A percentile compares a stretch with the other conserved stretches of the same genome.
Conservation (phyloP, 2,113 vertebrate genomes). For the Dicaeum eximium region DNA sequence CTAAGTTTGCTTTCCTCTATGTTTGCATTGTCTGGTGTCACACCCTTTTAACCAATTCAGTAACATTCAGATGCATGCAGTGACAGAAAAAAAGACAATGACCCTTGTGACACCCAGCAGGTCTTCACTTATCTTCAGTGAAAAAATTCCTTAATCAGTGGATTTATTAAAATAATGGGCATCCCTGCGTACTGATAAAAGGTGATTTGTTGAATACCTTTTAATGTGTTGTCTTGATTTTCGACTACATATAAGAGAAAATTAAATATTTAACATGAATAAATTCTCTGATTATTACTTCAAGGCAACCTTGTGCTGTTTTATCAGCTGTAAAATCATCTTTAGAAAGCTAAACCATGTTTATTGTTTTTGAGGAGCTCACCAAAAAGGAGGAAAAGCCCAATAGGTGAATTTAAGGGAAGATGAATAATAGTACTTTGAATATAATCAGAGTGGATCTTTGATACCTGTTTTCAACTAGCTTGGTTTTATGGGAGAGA, state of each 20-base stretch:
- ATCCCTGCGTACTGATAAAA: neutral
- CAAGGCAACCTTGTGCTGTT: neutral
- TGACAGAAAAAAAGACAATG: neutral
- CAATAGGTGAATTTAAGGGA: neutral
- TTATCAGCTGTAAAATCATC: neutral
- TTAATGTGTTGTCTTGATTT: neutral
- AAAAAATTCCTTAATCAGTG: neutral
- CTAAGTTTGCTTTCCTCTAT: neutral
- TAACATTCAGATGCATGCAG: neutral
- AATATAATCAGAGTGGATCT: neutral
- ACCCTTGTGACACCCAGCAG: neutral
- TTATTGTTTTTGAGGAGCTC: neutral
- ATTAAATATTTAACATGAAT: neutral
- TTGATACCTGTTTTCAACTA: neutral
- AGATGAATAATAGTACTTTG: neutral
- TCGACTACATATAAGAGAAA: neutral
- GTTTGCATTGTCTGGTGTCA: neutral
- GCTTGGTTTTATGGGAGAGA: neutral
- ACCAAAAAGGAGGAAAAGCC: neutral
- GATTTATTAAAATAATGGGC: neutral
- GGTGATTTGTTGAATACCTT: neutral
- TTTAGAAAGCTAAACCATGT: neutral
- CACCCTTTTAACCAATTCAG: neutral
- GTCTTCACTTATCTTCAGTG: neutral
- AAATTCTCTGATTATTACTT: neutral